Percentiles rank a stretch among this genome's conserved stretches.
phyloP scores from a whole-genome alignment of 2,797 vertebrate species.

The Nyctibius grandis region DNA sequence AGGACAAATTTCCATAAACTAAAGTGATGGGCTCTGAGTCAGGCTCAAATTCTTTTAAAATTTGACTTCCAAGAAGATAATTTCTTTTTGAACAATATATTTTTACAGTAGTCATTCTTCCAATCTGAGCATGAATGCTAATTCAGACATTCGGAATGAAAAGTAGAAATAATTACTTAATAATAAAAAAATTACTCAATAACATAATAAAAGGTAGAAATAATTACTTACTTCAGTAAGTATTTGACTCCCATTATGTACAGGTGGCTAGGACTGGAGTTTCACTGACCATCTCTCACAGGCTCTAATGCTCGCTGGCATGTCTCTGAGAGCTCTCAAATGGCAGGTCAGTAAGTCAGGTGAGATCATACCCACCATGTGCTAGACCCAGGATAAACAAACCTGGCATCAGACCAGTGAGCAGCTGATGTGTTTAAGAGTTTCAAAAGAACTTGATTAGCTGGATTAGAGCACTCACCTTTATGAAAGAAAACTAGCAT shows the following conservation, averaged over 20 bases:
- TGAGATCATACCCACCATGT: background rate
- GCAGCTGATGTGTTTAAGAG: background rate
- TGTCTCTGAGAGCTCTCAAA: background rate
- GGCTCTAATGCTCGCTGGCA: background rate
- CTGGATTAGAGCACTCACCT: background rate
- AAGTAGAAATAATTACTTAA: background rate
- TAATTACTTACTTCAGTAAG: background rate
- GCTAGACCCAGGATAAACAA: background rate
- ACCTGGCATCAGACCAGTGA: background rate
- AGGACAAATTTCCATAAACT: background rate
- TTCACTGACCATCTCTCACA: background rate
- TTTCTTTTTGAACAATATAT: background rate
- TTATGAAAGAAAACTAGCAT: background rate
- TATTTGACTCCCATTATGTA: background rate
- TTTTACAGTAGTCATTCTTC: background rate
- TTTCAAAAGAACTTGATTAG: background rate
- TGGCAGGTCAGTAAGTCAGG: background rate
- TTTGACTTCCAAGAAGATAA: background rate
- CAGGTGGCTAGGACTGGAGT: background rate
- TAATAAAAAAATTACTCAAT: no score
- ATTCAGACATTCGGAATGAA: background rate
- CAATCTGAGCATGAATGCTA: background rate
- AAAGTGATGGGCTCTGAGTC: background rate
- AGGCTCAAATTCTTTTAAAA: background rate
- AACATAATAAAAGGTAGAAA: background rate